These are phyloP conservation scores for Antigone vipio DNA, from an alignment of 2,113 vertebrate genomes.

Conservation along the genomic window DNA sequence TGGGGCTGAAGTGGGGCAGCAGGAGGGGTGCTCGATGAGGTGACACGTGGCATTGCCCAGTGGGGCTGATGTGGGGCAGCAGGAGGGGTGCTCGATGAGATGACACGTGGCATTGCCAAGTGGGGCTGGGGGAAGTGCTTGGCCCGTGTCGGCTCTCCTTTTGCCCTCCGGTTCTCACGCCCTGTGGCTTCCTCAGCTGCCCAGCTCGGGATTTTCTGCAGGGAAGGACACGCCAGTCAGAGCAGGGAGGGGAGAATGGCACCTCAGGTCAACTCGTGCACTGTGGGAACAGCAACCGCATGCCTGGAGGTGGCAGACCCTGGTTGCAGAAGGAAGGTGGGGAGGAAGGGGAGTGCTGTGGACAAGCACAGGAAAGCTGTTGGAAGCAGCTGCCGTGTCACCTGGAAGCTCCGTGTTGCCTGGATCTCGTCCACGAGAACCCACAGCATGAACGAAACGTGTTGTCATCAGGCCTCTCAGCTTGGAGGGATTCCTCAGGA, in stretches of 20 bases:
- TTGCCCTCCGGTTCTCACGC: fast-evolving
- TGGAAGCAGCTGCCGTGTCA: background rate
- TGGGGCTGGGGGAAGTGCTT: background rate
- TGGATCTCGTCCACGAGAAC: background rate
- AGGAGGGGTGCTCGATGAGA: background rate
- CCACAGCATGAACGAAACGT: fast-evolving
- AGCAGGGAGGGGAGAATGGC: background rate
- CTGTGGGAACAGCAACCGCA: fast-evolving
- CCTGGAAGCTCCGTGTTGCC: background rate
- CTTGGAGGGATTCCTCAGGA: background rate
- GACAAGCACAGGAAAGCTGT: background rate
- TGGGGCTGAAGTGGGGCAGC: background rate
- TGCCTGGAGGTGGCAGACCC: background rate
- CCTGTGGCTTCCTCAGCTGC: background rate
- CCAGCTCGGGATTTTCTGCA: background rate
- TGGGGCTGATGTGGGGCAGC: background rate
- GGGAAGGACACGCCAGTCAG: background rate
- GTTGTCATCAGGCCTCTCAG: background rate
- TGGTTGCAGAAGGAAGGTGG: background rate
- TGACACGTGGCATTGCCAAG: background rate
- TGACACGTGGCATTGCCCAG: background rate
- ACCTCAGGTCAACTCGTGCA: background rate
- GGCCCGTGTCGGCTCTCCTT: background rate
- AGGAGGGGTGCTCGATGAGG: background rate
- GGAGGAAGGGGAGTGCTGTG: background rate